Base-by-base conservation (phyloP, 2,888 invertebrate genomes). In the Tetranychus truncatus region DNA sequence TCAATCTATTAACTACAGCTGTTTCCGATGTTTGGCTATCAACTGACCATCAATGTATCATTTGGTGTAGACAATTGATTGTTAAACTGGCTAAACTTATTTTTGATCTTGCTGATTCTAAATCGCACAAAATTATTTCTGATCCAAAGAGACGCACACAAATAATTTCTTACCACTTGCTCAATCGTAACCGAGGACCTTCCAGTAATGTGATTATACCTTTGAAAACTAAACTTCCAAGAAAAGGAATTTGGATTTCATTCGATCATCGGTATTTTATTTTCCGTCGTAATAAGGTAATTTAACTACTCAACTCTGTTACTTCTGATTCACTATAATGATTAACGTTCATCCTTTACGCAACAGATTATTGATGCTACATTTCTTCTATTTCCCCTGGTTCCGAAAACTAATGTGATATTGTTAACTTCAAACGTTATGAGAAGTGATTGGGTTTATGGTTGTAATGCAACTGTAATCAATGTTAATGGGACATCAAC, bases 1-100 rank as follows among this genome's bases (percentile, higher is more conserved):
- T 75, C 15, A 71, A 46, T 71, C 45, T 77, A 9, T 45, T 74
- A 5, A 75, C 76, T 45, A 77, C 74, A 7, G 45, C 75, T 15
- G 74, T 77, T 46, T 55, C 74, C 46, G 77, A 76, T 0, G 87
- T 90, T 1, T 95, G 95, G 91, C 85, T 89, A 9, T 89, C 92
- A 6, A 88, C 91, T 1, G 94, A 95, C 83, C 96, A 96, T 82
- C 86, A 91, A 15, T 90, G 91, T 80, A 91, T 94, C 80, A 88
- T 93, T 5, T 96, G 95, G 95, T 84, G 84, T 83, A 91, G 92
- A 80, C 92, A 95, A 83, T 84, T 94, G 67, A 88, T 94, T 1
- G 82, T 92, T 81, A 87, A 88, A 0, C 85, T 92, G 75, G 89
- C 89, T 77, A 85, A 90, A 79, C 89, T 90, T 74, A 84, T 95